These are phyloP conservation scores for Tokudaia tokunoshimensis DNA, from an alignment of 2,797 vertebrate genomes.

Conservation along the genomic window DNA sequence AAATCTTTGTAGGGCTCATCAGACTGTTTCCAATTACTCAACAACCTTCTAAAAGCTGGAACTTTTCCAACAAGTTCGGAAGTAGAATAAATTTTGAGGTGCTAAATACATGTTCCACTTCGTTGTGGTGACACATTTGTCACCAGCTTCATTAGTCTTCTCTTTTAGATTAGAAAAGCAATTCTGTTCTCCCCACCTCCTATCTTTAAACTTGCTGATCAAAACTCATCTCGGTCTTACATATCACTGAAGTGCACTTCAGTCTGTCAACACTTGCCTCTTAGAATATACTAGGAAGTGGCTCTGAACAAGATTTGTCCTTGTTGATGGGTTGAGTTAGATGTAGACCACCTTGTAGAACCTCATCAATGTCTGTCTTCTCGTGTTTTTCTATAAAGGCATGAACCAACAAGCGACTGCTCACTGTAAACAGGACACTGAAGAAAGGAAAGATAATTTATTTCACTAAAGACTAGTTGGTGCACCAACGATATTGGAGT, in stretches of 20 bases:
- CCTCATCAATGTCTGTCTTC: background rate
- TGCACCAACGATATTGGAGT: background rate
- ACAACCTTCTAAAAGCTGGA: background rate
- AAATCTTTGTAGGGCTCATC: background rate
- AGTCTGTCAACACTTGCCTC: background rate
- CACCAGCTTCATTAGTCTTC: background rate
- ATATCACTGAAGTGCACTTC: background rate
- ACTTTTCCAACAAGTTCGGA: background rate
- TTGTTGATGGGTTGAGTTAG: background rate
- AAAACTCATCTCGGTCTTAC: background rate
- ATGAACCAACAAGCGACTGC: background rate
- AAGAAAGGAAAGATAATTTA: background rate
- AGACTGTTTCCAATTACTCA: background rate
- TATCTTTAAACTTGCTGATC: background rate
- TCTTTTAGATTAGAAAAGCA: background rate
- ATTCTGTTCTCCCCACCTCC: accelerated
- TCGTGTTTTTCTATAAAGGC: background rate
- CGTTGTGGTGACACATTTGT: background rate
- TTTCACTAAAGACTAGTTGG: background rate
- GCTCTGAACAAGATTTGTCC: background rate
- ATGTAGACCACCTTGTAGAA: background rate
- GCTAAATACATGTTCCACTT: background rate
- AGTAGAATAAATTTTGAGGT: background rate
- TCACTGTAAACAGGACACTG: background rate
- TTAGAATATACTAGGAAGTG: background rate